phyloP scores from a whole-genome alignment of 1,140 invertebrate genomes.

The Pogonomyrmex californicus region DNA sequence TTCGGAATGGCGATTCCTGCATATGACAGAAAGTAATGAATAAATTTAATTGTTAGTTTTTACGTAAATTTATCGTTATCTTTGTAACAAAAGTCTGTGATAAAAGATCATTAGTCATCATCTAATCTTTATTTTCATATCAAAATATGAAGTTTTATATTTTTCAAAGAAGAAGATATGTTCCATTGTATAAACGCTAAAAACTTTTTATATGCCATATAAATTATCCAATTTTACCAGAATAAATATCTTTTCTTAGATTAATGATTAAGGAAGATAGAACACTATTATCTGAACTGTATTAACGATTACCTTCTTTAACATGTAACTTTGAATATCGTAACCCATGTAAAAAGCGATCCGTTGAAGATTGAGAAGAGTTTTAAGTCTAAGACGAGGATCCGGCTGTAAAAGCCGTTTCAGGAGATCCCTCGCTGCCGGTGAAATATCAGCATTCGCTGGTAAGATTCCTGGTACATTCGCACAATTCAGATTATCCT shows the following conservation, averaged over 20 bases:
- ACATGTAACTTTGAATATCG: constrained; percentile 80
- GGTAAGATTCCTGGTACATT: constrained; percentile 73
- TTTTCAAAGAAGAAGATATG: not conserved
- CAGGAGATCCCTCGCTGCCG: constrained; percentile 83
- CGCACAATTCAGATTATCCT: not conserved
- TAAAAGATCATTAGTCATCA: not conserved
- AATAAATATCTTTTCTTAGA: not conserved
- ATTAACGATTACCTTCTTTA: constrained; percentile 78
- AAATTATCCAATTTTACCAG: not conserved
- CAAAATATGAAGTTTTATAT: not conserved
- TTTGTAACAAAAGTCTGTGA: not conserved
- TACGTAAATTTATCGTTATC: not conserved
- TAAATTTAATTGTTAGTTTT: not conserved
- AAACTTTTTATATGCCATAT: not conserved
- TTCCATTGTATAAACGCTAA: not conserved
- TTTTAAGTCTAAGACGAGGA: constrained; percentile 83
- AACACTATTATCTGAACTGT: not conserved
- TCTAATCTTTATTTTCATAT: not conserved
- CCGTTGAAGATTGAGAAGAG: constrained; percentile 83
- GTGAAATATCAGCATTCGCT: constrained; percentile 74
- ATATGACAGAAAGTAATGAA: constrained; percentile 36
- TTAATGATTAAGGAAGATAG: not conserved
- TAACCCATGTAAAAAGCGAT: constrained; percentile 87
- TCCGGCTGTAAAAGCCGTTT: constrained; percentile 84
- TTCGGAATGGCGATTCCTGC: constrained; percentile 80